A percentile compares a stretch with the other conserved stretches of the same genome.
These are phyloP conservation scores for Thysanoteuthis rhombus DNA, from an alignment of 2,888 invertebrate species.

Conservation along the genomic window DNA sequence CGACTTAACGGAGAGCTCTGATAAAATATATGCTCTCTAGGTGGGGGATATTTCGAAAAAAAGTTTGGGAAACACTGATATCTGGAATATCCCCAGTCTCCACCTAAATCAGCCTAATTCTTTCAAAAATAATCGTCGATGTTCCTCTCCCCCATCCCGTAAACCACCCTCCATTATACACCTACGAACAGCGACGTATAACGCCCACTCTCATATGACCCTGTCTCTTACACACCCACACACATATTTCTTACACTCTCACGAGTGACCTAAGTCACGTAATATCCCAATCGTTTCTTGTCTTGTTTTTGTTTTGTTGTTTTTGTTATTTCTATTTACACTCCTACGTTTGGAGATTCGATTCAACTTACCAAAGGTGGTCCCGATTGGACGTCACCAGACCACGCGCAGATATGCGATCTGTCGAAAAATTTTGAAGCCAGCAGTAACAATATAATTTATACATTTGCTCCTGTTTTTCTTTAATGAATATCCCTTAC, in stretches of 20 bases:
- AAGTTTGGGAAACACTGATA: too few relatives aligned
- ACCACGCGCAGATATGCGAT: too few relatives aligned
- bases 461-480: too few relatives aligned
- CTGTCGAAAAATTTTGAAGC: too few relatives aligned
- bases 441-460: too few relatives aligned
- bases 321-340: background rate
- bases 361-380: too few relatives aligned
- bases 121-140: background rate
- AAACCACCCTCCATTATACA: background rate
- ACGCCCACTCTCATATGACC: background rate
- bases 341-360: background rate
- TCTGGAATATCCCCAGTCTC: background rate
- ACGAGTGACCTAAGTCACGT: background rate
- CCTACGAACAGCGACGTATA: background rate
- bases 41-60: too few relatives aligned
- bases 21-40: too few relatives aligned
- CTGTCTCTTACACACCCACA: background rate
- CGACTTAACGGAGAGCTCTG: too few relatives aligned
- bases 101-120: background rate
- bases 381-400: too few relatives aligned
- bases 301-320: background rate
- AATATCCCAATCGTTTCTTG: background rate
- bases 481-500: too few relatives aligned
- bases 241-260: background rate
- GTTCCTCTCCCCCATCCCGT: background rate